phyloP scores from a whole-genome alignment of 2,888 invertebrate species.

The Tuta absoluta region DNA sequence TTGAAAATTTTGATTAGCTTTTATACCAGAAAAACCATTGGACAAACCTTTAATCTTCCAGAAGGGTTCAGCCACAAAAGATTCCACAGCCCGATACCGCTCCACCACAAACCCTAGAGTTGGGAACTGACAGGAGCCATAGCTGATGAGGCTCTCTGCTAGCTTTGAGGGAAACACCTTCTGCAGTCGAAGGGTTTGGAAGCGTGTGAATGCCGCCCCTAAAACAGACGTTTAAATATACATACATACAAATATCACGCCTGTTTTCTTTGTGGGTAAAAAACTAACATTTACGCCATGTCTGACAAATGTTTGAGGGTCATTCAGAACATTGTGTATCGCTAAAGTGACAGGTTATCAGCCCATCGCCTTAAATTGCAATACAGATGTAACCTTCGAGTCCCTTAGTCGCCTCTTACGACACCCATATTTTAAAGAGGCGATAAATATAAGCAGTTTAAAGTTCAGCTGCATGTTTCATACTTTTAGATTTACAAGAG shows the following conservation, averaged over 20 bases:
- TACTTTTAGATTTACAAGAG: too few species aligned
- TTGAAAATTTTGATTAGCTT: too few species aligned
- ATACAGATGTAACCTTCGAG: too few species aligned
- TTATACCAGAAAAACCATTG: neutral
- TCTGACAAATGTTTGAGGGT: too few species aligned
- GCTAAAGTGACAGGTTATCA: too few species aligned
- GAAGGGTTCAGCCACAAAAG: conserved; percentile 95
- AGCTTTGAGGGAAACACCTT: conserved; percentile 88
- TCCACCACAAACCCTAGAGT: conserved; percentile 99
- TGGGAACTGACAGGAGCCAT: conserved; percentile 99
- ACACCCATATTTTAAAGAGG: too few species aligned
- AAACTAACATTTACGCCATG: too few species aligned
- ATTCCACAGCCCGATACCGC: conserved; percentile 94
- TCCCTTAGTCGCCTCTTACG: too few species aligned
- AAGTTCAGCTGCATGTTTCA: too few species aligned
- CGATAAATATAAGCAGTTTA: neutral
- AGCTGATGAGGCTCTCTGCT: conserved; percentile 93
- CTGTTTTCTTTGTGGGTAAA: too few species aligned
- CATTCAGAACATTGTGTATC: too few species aligned
- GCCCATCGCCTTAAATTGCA: too few species aligned
- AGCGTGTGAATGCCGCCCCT: conserved; percentile 98
- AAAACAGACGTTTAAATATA: conserved; percentile 31
- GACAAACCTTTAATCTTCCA: conserved; percentile 94
- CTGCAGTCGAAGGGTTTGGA: conserved; percentile 95
- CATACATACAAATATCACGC: neutral